phyloP scores from a whole-genome alignment of 1,140 invertebrate species.

The Hydropsyche tenuis region DNA sequence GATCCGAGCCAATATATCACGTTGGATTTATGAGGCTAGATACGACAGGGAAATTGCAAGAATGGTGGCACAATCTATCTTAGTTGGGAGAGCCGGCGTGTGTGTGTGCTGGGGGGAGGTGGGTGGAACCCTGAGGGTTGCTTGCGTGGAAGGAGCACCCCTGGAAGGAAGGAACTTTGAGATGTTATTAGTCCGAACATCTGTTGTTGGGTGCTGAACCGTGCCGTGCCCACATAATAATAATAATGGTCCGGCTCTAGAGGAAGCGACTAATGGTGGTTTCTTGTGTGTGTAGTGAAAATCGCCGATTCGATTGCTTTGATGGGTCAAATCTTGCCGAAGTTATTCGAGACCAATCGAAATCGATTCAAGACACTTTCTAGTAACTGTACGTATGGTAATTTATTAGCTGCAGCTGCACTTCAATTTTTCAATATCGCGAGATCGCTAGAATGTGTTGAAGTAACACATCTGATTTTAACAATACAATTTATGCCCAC shows the following conservation, averaged over 20 bases:
- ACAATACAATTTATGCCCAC: too few species aligned
- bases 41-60: conserved; percentile 81
- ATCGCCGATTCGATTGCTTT: neutral
- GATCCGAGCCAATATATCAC: conserved; percentile 77
- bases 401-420: conserved; percentile 16
- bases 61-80: conserved; percentile 80
- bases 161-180: conserved; percentile 62
- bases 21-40: conserved; percentile 76
- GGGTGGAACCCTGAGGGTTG: too few species aligned
- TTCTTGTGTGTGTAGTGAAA: neutral
- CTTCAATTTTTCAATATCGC: neutral
- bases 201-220: conserved; percentile 62
- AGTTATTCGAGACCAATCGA: neutral
- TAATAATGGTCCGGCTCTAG: conserved; percentile 7
- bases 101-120: conserved; percentile 45
- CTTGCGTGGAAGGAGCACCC: conserved; percentile 11
- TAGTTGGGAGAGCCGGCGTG: conserved; percentile 61
- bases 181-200: conserved; percentile 67
- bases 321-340: too few species aligned
- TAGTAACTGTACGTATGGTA: neutral
- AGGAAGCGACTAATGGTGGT: conserved; percentile 28
- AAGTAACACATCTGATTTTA: too few species aligned
- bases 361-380: neutral
- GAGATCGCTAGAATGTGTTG: too few species aligned
- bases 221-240: conserved; percentile 51